Evolutionary conservation across 2,797 vertebrate species (phyloP), one percentile per base, ranked within the genome.

Genomic region (Phylloscopus collybita): DNA sequence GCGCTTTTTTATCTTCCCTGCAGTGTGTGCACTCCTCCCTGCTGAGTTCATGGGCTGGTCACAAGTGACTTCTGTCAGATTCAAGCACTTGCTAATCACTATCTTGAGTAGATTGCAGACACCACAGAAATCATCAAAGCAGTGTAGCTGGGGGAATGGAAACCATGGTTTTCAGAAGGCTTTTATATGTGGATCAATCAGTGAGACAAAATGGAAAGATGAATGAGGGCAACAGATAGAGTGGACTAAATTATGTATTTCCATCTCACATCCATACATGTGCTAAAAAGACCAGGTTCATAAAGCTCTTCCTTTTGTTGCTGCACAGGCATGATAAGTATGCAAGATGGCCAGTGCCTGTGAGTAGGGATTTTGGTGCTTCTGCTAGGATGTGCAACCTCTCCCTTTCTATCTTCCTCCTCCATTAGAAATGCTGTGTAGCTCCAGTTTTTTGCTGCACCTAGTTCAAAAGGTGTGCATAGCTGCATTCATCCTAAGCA

Each of bases 1-100:
- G 50, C 0, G 11, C 67, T 91, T 86, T 80, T 96, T 96, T 95
- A 95, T 93, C 93, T 94, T 79, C 85, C 32, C 71, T 86, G 90
- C 86, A 61, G 64, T 34, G 59, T 86, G 92, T 80, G 88, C 65
- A 5, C 83, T 94, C 82, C 92, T 96, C 88, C 94, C 93, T 56
- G 86, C 91, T 93, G 95, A 96, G 95, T 96, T 97, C 94, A 96
- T 79, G 93, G 71, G 91, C 95, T 96, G 95, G 95, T 95, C 95
- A 94, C 92, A 91, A 96, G 96, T 96, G 88, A 96, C 92, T 97
- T 95, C 90, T 96, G 87, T 97, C 93, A 97, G 91, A 96, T 95
- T 93, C 34, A 90, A 93, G 90, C 90, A 94, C 95, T 94, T 96
- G 78, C 93, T 96, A 94, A 96, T 96, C 95, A 94, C 87, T 95